These are phyloP conservation scores for Dicyrtoma fusca DNA, from an alignment of 2,888 invertebrate species.

Conservation along the genomic window DNA sequence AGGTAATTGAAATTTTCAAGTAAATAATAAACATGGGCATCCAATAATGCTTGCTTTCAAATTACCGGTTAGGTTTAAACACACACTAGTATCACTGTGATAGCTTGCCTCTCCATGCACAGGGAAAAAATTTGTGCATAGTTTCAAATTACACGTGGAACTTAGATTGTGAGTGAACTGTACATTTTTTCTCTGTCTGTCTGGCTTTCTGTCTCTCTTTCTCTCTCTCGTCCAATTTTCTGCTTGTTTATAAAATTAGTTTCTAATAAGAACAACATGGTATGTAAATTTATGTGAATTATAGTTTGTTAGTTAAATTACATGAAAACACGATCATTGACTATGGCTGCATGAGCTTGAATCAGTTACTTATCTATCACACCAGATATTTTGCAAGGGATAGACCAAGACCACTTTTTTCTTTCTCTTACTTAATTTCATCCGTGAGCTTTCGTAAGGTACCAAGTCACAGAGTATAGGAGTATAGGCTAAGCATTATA, in stretches of 20 bases:
- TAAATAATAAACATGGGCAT: too few relatives aligned
- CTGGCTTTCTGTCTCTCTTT: constrained; percentile 1
- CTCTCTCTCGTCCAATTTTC: constrained; percentile 1
- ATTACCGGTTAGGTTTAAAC: too few relatives aligned
- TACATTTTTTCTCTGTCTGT: background rate
- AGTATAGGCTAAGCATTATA: too few relatives aligned
- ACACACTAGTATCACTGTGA: too few relatives aligned
- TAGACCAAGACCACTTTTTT: background rate
- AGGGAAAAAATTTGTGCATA: background rate
- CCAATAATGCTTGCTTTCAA: too few relatives aligned
- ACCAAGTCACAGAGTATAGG: too few relatives aligned
- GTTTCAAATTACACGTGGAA: background rate
- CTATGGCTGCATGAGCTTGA: background rate
- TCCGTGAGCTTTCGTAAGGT: too few relatives aligned
- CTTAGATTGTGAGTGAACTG: background rate
- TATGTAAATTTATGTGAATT: background rate
- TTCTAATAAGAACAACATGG: constrained; percentile 3
- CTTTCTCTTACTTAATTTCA: background rate
- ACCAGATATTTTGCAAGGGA: background rate
- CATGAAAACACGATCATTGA: constrained; percentile 6
- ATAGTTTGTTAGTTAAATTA: constrained; percentile 9
- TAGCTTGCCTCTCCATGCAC: too few relatives aligned
- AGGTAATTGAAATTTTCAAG: too few relatives aligned
- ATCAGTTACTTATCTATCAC: background rate
- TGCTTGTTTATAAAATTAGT: background rate